Base-by-base conservation (phyloP, 2,797 vertebrate genomes). In the Rhinophrynus dorsalis region DNA sequence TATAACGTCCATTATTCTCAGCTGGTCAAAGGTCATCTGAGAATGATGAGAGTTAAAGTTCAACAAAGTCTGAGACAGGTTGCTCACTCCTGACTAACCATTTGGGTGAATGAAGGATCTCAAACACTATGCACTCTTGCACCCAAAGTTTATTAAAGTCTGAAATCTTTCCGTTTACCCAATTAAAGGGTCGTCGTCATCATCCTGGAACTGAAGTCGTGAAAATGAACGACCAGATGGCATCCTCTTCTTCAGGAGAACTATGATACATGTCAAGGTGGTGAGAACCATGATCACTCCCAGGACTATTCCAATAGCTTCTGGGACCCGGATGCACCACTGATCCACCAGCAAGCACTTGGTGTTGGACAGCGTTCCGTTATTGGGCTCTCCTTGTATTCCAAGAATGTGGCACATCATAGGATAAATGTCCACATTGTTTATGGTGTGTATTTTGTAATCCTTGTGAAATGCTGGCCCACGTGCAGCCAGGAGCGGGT, bases 391-490 rank as follows among this genome's bases (percentile, higher is more conserved):
- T 0, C 90, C 82, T 0, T 81, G 74, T 52, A 99, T 80, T 0
- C 91, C 83, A 60, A 99, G 84, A 58, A 99, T 82, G 69, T 85
- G 90, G 78, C 97, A 99, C 95, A 99, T 96, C 83, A 97, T 90
- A 1, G 96, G 94, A 81, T 99, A 99, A 47, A 99, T 78, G 75
- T 99, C 97, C 24, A 98, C 93, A 0, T 72, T 95, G 75, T 84
- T 83, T 1, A 98, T 68, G 0, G 64, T 71, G 32, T 70, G 51
- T 1, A 90, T 78, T 38, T 61, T 79, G 73, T 87, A 88, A 15
- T 90, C 89, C 64, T 62, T 86, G 5, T 79, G 92, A 77, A 99
- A 99, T 6, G 92, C 90, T 2, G 97, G 97, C 0, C 97, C 97
- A 0, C 26, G 78, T 0, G 94, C 97, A 0, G 90, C 94, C 74